Percentiles rank a stretch among this genome's conserved stretches.
Evolutionary conservation across 2,888 invertebrate genomes (phyloP).

Genomic region (Leptopterna dolabrata): DNA sequence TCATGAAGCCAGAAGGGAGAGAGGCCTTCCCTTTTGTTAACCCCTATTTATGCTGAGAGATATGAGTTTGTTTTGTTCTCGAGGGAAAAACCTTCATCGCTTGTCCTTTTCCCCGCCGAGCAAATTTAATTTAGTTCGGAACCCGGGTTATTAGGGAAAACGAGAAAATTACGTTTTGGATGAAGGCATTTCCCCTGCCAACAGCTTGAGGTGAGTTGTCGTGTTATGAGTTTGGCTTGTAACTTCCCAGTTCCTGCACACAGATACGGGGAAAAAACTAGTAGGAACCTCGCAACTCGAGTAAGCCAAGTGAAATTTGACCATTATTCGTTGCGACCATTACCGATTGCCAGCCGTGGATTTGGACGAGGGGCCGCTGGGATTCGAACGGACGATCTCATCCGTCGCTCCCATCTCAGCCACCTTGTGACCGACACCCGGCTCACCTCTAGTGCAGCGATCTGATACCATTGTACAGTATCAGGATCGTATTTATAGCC

Average conservation of each 20-base stretch:
- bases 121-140: neutral
- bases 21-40: neutral
- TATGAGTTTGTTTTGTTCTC: neutral
- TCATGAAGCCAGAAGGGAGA: neutral
- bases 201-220: neutral
- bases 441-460: too few relatives aligned
- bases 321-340: too few relatives aligned
- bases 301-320: too few relatives aligned
- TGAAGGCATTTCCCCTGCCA: neutral
- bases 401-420: too few relatives aligned
- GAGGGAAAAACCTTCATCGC: neutral
- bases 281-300: too few relatives aligned
- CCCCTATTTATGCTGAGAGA: conserved; percentile 7
- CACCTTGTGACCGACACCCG: too few relatives aligned
- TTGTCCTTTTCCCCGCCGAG: neutral
- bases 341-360: too few relatives aligned
- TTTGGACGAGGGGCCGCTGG: too few relatives aligned
- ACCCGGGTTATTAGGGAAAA: neutral
- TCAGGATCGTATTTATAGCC: too few relatives aligned
- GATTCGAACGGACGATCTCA: too few relatives aligned
- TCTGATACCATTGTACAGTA: too few relatives aligned
- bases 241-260: neutral
- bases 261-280: too few relatives aligned
- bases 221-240: neutral
- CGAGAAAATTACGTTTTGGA: neutral